These are phyloP conservation scores for Rhinogobius similis DNA, from an alignment of 2,113 vertebrate genomes.

Conservation along the genomic window DNA sequence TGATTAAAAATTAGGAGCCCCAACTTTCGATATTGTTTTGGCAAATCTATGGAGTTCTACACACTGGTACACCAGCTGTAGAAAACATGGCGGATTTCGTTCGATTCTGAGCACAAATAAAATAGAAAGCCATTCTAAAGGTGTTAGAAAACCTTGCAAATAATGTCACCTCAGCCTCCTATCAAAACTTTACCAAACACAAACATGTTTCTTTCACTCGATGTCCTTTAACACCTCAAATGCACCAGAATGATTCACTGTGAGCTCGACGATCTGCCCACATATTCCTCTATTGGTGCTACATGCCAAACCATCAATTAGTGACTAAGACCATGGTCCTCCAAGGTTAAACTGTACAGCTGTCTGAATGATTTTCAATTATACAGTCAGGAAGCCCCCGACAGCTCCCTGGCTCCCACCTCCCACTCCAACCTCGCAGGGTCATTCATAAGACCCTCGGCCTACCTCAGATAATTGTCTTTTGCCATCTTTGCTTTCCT, in stretches of 20 bases:
- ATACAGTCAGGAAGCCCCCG: conserved; percentile 57
- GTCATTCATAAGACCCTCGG: conserved; percentile 65
- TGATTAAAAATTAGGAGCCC: too few relatives aligned
- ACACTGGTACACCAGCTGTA: too few relatives aligned
- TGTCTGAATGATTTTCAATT: conserved; percentile 80
- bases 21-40: too few relatives aligned
- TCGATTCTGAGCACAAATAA: too few relatives aligned
- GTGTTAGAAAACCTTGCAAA: too few relatives aligned
- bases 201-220: background rate
- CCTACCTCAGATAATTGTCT: conserved; percentile 62
- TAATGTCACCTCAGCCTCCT: too few relatives aligned
- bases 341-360: conserved; percentile 79
- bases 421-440: conserved; percentile 43
- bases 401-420: conserved; percentile 46
- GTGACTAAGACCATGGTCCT: conserved; percentile 61
- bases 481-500: conserved; percentile 42
- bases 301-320: conserved; percentile 71
- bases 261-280: conserved; percentile 18
- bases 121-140: too few relatives aligned
- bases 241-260: conserved; percentile 15
- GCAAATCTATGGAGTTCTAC: too few relatives aligned
- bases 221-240: conserved; percentile 22
- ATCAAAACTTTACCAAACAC: background rate
- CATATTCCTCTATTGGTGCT: conserved; percentile 44
- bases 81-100: too few relatives aligned